phyloP scores from a whole-genome alignment of 2,888 invertebrate genomes.

The Seira ritae region DNA sequence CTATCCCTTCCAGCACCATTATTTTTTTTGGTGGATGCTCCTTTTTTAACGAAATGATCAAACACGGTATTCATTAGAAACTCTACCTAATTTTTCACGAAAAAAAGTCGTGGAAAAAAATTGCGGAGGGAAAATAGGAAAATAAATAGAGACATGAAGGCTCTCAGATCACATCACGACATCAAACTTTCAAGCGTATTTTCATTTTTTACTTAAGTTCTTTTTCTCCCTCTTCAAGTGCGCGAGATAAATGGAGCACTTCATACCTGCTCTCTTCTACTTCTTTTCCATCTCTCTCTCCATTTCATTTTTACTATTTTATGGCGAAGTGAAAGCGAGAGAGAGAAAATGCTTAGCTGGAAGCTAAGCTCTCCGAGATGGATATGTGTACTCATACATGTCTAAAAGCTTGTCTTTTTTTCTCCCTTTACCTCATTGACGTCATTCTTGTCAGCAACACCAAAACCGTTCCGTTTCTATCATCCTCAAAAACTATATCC shows the following conservation, averaged over 20 bases:
- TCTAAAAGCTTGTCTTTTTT: conserved; percentile 3
- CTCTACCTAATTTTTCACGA: too few relatives aligned
- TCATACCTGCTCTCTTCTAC: conserved; percentile 11
- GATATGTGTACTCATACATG: conserved; percentile 14
- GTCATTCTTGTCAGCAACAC: conserved; percentile 61
- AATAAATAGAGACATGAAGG: conserved; percentile 7
- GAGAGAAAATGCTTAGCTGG: conserved; percentile 31
- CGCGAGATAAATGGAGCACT: conserved; percentile 3
- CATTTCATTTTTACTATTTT: conserved; percentile 3
- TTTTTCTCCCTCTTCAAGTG: neutral
- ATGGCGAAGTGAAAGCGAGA: neutral
- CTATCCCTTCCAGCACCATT: too few relatives aligned
- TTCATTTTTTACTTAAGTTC: neutral
- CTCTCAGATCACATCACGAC: neutral
- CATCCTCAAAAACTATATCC: conserved; percentile 34
- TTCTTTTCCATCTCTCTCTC: too few relatives aligned
- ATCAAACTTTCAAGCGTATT: neutral
- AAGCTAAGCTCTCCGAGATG: conserved; percentile 28
- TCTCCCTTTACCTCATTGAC: conserved; percentile 48
- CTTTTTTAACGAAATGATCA: too few relatives aligned
- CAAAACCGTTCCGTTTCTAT: conserved; percentile 20
- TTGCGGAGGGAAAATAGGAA: neutral
- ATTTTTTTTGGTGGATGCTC: too few relatives aligned
- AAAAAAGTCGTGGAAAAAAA: too few relatives aligned
- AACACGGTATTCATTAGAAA: too few relatives aligned